Evolutionary conservation across 2,797 vertebrate genomes (phyloP), one percentile per base, ranked within the genome.

Genomic region (Thamnophis elegans): DNA sequence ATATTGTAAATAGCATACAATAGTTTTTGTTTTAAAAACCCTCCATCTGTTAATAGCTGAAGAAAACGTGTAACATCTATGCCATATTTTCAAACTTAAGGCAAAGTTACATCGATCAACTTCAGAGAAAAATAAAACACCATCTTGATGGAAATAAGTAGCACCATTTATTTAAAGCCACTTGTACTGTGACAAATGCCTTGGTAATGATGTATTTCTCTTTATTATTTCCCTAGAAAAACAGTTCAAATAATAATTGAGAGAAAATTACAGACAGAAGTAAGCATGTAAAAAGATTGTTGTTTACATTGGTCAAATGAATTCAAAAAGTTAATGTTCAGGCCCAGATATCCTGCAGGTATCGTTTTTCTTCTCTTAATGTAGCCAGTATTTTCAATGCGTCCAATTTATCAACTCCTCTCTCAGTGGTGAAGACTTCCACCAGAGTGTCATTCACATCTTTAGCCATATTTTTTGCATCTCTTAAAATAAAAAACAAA

Each of bases 381-480:
- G 55, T 86, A 0, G 99, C 99, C 90, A 99, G 86, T 0, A 28
- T 97, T 97, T 98, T 99, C 98, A 99, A 98, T 78, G 98, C 98
- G 90, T 98, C 98, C 87, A 99, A 97, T 92, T 97, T 98, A 94
- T 99, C 98, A 87, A 96, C 92, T 91, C 97, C 96, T 92, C 97
- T 97, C 96, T 98, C 98, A 0, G 73, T 90, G 93, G 97, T 97
- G 90, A 99, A 96, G 93, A 99, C 98, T 92, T 98, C 98, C 73
- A 98, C 93, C 94, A 99, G 93, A 1, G 98, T 94, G 93, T 98
- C 97, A 51, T 98, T 98, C 87, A 99, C 98, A 28, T 98, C 98
- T 96, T 98, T 99, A 26, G 98, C 99, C 99, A 99, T 99, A 96
- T 99, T 98, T 97, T 99, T 99, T 13, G 99, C 99, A 96, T 99